Percentiles rank a stretch among this genome's conserved stretches.
phyloP scores from a whole-genome alignment of 2,888 invertebrate genomes.

The Agriopis marginaria region DNA sequence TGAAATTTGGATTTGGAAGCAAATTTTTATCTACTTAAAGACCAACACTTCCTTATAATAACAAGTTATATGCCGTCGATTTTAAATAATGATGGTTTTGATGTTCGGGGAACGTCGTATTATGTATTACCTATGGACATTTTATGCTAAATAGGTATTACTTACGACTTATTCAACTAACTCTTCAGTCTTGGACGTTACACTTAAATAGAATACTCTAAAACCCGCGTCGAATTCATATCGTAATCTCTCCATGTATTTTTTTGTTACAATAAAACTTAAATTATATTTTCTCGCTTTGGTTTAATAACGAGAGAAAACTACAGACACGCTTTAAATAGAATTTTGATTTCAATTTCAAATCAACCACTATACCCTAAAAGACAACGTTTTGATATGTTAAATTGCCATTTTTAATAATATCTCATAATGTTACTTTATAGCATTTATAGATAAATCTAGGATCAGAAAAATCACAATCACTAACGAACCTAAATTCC shows the following conservation, averaged over 20 bases:
- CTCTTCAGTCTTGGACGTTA: slow-evolving; percentile 86
- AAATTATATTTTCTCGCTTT: slow-evolving; percentile 53
- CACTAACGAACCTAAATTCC: slow-evolving; percentile 72
- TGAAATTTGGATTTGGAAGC: slow-evolving; percentile 77
- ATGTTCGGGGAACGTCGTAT: slow-evolving; percentile 60
- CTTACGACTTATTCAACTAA: slow-evolving; percentile 82
- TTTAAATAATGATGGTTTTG: slow-evolving; percentile 50
- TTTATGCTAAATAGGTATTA: slow-evolving; percentile 84
- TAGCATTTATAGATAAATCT: slow-evolving; percentile 59
- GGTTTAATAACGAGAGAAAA: slow-evolving; percentile 34
- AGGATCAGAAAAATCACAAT: slow-evolving; percentile 74
- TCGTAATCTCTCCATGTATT: slow-evolving; percentile 58
- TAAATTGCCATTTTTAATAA: slow-evolving; percentile 42
- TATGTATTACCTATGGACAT: slow-evolving; percentile 81
- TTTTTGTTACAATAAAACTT: slow-evolving; percentile 38
- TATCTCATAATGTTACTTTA: slow-evolving; percentile 42
- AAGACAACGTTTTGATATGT: slow-evolving; percentile 52
- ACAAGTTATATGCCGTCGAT: slow-evolving; percentile 39
- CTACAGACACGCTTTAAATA: slow-evolving; percentile 52
- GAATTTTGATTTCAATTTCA: slow-evolving; percentile 48
- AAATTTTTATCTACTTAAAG: slow-evolving; percentile 71
- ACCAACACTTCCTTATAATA: slow-evolving; percentile 34
- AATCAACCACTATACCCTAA: slow-evolving; percentile 41
- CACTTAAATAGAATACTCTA: slow-evolving; percentile 85
- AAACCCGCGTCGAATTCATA: slow-evolving; percentile 82